A percentile compares a stretch with the other conserved stretches of the same genome.
Evolutionary conservation across 2,888 invertebrate genomes (phyloP).

Genomic region (Ophraella communa): DNA sequence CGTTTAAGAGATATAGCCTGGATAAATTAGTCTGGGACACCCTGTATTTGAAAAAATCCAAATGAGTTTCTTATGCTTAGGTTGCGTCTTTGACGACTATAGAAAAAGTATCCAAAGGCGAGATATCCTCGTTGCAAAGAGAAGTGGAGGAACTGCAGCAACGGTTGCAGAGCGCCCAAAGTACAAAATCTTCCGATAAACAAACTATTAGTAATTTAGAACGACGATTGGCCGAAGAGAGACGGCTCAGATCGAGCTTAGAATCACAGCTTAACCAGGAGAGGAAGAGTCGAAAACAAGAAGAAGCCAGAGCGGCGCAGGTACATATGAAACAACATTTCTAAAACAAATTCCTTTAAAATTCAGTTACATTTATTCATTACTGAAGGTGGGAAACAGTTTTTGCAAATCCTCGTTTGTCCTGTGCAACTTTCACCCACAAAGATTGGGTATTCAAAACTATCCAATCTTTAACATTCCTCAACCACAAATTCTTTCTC

Average conservation of each 20-base stretch:
- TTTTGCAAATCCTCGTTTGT: too few species aligned
- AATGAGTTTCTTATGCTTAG: conserved; percentile 58
- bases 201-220: conserved; percentile 78
- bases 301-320: conserved; percentile 59
- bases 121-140: conserved; percentile 79
- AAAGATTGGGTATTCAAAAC: too few species aligned
- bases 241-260: conserved; percentile 74
- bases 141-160: conserved; percentile 88
- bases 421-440: too few species aligned
- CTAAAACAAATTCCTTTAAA: background rate
- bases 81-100: conserved; percentile 67
- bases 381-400: too few species aligned
- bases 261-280: conserved; percentile 78
- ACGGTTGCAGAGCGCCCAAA: conserved; percentile 76
- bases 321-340: conserved; percentile 27
- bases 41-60: too few species aligned
- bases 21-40: too few species aligned
- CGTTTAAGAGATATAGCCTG: too few species aligned
- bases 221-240: conserved; percentile 84
- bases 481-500: too few species aligned
- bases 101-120: conserved; percentile 73
- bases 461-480: too few species aligned
- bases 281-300: conserved; percentile 71
- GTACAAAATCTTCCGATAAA: conserved; percentile 78
- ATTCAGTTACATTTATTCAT: too few species aligned